phyloP scores from a whole-genome alignment of 2,888 invertebrate genomes.

The Psococerastis gibbosa region DNA sequence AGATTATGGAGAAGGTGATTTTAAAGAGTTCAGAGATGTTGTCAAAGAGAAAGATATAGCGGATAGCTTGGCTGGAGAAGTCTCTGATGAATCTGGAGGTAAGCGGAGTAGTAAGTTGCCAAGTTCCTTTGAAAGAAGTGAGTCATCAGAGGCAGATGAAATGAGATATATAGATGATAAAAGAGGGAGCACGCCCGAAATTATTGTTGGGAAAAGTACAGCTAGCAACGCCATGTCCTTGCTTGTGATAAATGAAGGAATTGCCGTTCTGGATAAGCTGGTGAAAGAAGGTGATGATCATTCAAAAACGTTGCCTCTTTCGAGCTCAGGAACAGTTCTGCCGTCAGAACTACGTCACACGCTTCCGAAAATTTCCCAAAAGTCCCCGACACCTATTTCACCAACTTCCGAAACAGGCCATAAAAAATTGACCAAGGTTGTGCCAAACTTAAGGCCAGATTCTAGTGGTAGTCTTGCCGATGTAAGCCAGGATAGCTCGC shows the following conservation, averaged over 20 bases:
- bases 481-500: conserved; percentile 7
- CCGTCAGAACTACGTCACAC: conserved; percentile 2
- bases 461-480: not conserved
- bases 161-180: conserved; percentile 2
- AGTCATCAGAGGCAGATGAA: conserved; percentile 1
- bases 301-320: not conserved
- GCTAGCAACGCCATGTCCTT: not conserved
- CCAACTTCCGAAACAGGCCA: not conserved
- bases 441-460: conserved; percentile 1
- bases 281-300: not conserved
- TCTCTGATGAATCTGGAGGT: not conserved
- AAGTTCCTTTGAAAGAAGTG: conserved; percentile 6
- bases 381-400: not conserved
- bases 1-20: conserved; percentile 7
- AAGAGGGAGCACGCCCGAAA: conserved; percentile 2
- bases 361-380: not conserved
- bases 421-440: conserved; percentile 3
- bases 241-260: conserved; percentile 6
- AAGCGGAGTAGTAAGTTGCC: not conserved
- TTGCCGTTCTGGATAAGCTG: conserved; percentile 1
- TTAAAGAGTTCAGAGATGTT: conserved; percentile 2
- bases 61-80: not conserved
- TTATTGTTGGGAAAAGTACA: conserved; percentile 1
- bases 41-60: conserved; percentile 8
- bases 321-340: not conserved